phyloP scores from a whole-genome alignment of 2,113 vertebrate species.

The Lophotis ruficrista region DNA sequence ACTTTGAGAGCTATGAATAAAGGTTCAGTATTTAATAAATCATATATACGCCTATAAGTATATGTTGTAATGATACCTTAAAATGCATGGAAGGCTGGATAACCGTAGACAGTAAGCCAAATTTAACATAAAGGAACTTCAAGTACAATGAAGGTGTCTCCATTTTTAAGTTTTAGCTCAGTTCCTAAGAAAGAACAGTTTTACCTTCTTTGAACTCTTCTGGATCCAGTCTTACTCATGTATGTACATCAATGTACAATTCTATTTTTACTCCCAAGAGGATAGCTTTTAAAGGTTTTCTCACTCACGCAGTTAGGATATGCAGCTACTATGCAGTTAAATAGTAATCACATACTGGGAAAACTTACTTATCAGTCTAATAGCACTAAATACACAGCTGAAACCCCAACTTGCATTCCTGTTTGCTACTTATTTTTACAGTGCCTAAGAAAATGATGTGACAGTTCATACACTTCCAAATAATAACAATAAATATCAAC shows the following conservation, averaged over 20 bases:
- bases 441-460: not conserved
- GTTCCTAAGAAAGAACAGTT: not conserved
- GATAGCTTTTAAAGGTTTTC: not conserved
- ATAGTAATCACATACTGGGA: not conserved
- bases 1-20: not conserved
- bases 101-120: not conserved
- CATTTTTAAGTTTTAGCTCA: not conserved
- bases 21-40: not conserved
- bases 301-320: not conserved
- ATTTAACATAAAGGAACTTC: not conserved
- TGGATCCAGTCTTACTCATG: not conserved
- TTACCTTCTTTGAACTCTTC: not conserved
- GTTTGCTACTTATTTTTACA: not conserved
- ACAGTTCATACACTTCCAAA: not conserved
- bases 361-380: not conserved
- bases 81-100: not conserved
- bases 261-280: not conserved
- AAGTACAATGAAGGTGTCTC: not conserved
- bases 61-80: not conserved
- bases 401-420: not conserved
- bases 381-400: not conserved
- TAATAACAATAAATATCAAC: not conserved
- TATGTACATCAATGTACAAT: not conserved
- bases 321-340: not conserved
- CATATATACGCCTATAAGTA: not conserved